Percentiles rank a stretch among this genome's conserved stretches.
phyloP scores from a whole-genome alignment of 2,888 invertebrate species.

The Drosophila merina region DNA sequence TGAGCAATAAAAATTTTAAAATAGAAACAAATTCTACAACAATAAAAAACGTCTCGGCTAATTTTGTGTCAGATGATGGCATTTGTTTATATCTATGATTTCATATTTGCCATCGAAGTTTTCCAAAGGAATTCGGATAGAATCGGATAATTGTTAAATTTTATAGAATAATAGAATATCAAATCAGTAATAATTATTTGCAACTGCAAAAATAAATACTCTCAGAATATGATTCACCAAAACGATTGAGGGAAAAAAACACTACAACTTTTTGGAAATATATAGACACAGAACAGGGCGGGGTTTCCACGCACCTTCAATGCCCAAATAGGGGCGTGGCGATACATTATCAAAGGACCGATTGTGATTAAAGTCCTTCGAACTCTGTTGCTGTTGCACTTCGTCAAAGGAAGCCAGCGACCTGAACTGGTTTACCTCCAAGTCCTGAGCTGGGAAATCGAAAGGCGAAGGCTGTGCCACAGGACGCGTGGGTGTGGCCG shows the following conservation, averaged over 20 bases:
- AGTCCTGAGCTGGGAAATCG: slow-evolving; percentile 57
- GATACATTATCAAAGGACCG: slow-evolving; percentile 82
- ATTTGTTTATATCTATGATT: neutral
- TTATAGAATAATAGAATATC: neutral
- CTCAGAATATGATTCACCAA: neutral
- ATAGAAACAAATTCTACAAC: slow-evolving; percentile 24
- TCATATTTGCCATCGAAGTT: neutral
- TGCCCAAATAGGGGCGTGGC: slow-evolving; percentile 80
- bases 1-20: slow-evolving; percentile 32
- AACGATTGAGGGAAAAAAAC: neutral
- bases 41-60: neutral
- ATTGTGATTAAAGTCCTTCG: slow-evolving; percentile 55
- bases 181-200: neutral
- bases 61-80: neutral
- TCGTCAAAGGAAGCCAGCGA: slow-evolving; percentile 57
- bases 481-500: slow-evolving; percentile 66
- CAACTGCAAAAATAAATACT: neutral
- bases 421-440: slow-evolving; percentile 39
- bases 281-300: slow-evolving; percentile 1
- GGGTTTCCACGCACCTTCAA: slow-evolving; percentile 75
- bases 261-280: slow-evolving; percentile 13
- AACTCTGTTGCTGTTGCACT: slow-evolving; percentile 42
- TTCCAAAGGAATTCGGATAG: neutral
- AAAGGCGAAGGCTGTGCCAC: slow-evolving; percentile 73
- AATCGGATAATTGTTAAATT: neutral